These are phyloP conservation scores for Plecturocebus donacophilus DNA, from an alignment of 2,113 vertebrate species.

Conservation along the genomic window DNA sequence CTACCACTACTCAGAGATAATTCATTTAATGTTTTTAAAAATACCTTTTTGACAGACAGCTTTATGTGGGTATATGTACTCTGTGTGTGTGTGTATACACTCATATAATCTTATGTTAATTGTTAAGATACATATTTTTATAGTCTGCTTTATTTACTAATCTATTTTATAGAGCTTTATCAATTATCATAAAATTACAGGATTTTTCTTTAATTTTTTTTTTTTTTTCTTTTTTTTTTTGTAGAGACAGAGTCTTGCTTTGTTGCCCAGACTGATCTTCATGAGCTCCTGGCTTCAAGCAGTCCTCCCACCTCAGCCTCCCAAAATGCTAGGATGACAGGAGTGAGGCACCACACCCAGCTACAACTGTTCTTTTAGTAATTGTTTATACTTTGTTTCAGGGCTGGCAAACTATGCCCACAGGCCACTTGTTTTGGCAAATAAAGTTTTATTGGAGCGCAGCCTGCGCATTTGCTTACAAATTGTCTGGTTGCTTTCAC, in stretches of 20 bases:
- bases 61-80: slow-evolving; percentile 25
- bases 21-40: background rate
- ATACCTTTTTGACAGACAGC: background rate
- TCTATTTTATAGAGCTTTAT: background rate
- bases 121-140: slow-evolving; percentile 9
- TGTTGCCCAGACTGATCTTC: background rate
- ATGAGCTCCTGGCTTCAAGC: background rate
- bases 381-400: background rate
- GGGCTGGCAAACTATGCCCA: background rate
- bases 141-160: slow-evolving; percentile 3
- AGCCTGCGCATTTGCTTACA: background rate
- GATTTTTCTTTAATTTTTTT: background rate
- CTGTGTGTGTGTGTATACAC: rapidly evolving
- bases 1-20: background rate
- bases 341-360: background rate
- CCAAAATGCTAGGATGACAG: background rate
- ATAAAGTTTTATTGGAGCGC: background rate
- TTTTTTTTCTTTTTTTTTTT: background rate
- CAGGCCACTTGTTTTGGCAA: background rate
- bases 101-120: background rate
- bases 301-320: background rate
- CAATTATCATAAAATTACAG: background rate
- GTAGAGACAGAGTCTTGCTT: background rate
- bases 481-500: background rate
- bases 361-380: background rate